Evolutionary conservation across 2,888 invertebrate species (phyloP).

Genomic region (Parapristionchus giblindavisi): DNA sequence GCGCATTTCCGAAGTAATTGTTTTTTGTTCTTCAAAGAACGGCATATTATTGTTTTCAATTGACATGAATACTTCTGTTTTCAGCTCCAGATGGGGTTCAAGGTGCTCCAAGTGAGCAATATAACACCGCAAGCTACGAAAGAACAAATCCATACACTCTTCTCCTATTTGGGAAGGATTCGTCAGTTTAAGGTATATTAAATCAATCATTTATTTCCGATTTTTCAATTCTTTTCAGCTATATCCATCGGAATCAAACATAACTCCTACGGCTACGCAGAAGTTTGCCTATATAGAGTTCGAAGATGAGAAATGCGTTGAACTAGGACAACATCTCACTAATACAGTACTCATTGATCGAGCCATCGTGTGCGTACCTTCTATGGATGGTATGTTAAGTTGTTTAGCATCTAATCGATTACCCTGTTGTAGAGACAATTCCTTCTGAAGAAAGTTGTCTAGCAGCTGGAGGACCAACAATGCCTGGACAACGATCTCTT

Average conservation of each 20-base stretch:
- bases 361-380: conserved; percentile 92
- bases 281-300: conserved; percentile 96
- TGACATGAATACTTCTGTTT: neutral
- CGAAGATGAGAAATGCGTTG: conserved; percentile 85
- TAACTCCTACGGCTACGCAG: conserved; percentile 51
- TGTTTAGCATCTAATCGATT: neutral
- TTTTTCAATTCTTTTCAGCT: conserved; percentile 48
- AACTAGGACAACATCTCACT: conserved; percentile 96
- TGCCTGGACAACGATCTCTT: conserved; percentile 74
- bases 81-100: conserved; percentile 35
- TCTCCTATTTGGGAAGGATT: conserved; percentile 66
- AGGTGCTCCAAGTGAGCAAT: conserved; percentile 67
- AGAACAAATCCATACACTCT: conserved; percentile 66
- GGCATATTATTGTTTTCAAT: neutral
- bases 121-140: conserved; percentile 64
- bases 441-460: conserved; percentile 94
- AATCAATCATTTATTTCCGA: neutral
- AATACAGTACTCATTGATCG: conserved; percentile 98
- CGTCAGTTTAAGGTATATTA: conserved; percentile 62
- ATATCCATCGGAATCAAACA: conserved; percentile 62
- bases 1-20: no score
- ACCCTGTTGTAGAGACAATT: conserved; percentile 78
- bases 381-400: conserved; percentile 70
- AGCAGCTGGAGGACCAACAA: conserved; percentile 87
- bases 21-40: no score